Percentiles rank a stretch among this genome's conserved stretches.
phyloP scores from a whole-genome alignment of 2,888 invertebrate species.

The Alviniconcha strummeri region DNA sequence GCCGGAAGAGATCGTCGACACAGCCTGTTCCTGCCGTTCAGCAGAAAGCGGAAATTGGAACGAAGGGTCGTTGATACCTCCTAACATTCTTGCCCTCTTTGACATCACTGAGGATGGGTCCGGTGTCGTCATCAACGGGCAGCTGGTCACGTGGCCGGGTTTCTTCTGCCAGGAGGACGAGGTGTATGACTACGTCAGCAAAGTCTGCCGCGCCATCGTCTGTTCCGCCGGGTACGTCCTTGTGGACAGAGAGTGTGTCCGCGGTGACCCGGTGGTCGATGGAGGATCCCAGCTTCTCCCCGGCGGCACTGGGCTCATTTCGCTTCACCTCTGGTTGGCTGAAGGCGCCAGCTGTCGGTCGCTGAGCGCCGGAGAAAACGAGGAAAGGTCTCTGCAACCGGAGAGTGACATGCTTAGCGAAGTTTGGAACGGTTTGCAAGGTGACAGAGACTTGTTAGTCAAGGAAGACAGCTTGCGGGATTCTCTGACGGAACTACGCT shows the following conservation, averaged over 20 bases:
- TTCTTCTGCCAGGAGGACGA: not conserved
- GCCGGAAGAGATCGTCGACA: not conserved
- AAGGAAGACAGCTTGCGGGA: too few species aligned
- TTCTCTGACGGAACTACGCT: too few species aligned
- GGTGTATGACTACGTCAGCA: not conserved
- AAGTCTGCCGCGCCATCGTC: not conserved
- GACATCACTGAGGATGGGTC: not conserved
- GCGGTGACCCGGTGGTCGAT: not conserved
- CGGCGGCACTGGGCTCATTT: not conserved
- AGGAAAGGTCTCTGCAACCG: not conserved
- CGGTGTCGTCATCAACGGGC: not conserved
- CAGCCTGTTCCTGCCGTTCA: not conserved
- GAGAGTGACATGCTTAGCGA: not conserved
- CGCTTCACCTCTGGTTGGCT: not conserved
- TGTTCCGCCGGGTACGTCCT: not conserved
- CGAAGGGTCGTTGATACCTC: too few species aligned
- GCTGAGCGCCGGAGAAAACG: not conserved
- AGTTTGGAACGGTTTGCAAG: not conserved
- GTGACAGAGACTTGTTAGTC: not conserved
- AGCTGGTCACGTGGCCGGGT: not conserved
- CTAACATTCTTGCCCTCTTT: not conserved
- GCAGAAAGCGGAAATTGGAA: not conserved
- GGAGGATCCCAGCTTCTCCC: conserved; percentile 10
- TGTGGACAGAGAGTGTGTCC: not conserved
- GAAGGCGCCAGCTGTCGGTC: not conserved